A percentile compares a stretch with the other conserved stretches of the same genome.
These are phyloP conservation scores for Ceratitis capitata DNA, from an alignment of 1,140 invertebrate genomes.

Conservation along the genomic window DNA sequence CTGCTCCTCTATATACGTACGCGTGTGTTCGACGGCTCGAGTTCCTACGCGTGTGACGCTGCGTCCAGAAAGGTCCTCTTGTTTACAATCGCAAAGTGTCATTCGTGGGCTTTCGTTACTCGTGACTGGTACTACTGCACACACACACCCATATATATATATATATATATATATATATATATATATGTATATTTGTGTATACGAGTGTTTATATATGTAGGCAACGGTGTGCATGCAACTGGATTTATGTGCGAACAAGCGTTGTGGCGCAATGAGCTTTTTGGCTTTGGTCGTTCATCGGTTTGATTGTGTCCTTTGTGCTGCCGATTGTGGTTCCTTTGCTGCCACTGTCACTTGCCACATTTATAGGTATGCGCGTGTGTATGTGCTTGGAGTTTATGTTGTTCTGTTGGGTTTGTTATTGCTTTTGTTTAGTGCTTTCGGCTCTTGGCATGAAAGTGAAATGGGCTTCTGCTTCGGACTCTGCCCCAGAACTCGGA, in stretches of 20 bases:
- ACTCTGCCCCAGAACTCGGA: too few relatives aligned
- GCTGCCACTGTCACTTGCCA: background rate
- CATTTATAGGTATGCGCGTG: background rate
- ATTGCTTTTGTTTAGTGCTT: slow-evolving; percentile 31
- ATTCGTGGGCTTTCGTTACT: background rate
- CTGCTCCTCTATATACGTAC: background rate
- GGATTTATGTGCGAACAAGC: background rate
- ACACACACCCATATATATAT: background rate
- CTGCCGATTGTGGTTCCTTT: slow-evolving; percentile 13
- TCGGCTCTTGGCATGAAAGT: slow-evolving; percentile 14
- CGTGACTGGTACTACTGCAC: background rate
- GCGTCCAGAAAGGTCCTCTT: background rate
- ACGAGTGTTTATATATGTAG: too few relatives aligned
- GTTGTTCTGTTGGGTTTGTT: background rate
- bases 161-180: background rate
- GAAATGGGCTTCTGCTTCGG: background rate
- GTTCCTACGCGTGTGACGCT: too few relatives aligned
- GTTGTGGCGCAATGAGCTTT: background rate
- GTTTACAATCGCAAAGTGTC: slow-evolving; percentile 5
- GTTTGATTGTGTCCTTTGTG: slow-evolving; percentile 30
- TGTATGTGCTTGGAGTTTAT: background rate
- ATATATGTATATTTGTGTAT: background rate
- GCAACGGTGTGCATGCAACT: too few relatives aligned
- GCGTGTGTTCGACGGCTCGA: too few relatives aligned
- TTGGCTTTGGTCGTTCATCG: background rate